Evolutionary conservation across 53 echinoderm and acorn worm genomes (phyloP), one percentile per base, ranked within the genome.

Genomic region (Henricia sp.): DNA sequence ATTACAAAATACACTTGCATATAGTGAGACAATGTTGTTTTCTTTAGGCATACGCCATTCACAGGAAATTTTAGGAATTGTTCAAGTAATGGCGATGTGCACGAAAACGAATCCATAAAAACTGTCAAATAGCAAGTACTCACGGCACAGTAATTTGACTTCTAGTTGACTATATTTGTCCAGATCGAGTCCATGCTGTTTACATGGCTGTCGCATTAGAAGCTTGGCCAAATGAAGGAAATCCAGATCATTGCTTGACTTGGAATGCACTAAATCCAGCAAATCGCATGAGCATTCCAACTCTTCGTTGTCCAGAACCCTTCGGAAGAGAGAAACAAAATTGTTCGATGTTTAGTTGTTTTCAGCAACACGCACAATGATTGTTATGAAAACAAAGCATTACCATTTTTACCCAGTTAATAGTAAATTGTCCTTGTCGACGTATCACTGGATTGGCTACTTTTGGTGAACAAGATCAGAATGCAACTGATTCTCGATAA

Each of bases 251-350:
- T 63, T 37, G 19, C 19, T 24, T 33, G 60, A 63, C 48, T 38
- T 21, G 46, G 56, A 34, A 10, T 80, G 63, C 32, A 50, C 64
- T 29, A 80, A n/a, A 50, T 64, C 28, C 34, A 80, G 21, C 46
- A 80, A 48, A n/a, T 80, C 80, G 32, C 80, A 80, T 26, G 80
- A 64, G 20, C 80, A 80, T n/a, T 19, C 50, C 32, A 60, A 33
- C 12, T 33, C 62, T 12, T 62, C 32, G 21, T 48, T n/a, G 20
- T 63, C 38, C 64, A 80, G 44, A 44, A 44, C 33, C 64, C 80
- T 80, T 41, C 64, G 48, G 2, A 16, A 8, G 46, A 76, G 24
- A 39, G 14, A 19, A 55, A 12, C 55, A 21, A 21, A 19, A 48
- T 19, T 55, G 12, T 14, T 12, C 55, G 17, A 21, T 55, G 55